Evolutionary conservation across 1,140 invertebrate genomes (phyloP), one percentile per base, ranked within the genome.

Genomic region (Bradysia coprophila): DNA sequence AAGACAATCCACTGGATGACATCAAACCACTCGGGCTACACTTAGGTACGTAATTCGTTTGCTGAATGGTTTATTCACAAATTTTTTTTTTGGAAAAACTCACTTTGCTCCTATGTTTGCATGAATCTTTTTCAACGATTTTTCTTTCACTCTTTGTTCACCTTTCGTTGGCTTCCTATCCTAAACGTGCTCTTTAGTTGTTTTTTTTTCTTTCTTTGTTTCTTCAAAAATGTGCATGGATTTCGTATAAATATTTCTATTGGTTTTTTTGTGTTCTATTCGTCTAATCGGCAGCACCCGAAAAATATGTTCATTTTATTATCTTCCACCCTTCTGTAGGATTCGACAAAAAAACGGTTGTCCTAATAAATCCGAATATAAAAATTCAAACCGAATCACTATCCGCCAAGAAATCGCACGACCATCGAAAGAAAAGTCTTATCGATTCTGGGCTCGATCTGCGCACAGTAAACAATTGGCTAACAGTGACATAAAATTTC

Each of bases 401-500:
- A 34, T 21, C 21, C 15, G 34, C 23, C 13, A 38, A 24, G 31
- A 37, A 16, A 4, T 6, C 13, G 2, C 22, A 24, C 6, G 5
- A 13, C 13, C 40, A 41, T 19, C 42, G 36, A 4, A 43, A 43
- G 21, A 43, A 38, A 24, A 38, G 42, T 23, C 15, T 43, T 2
- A 43, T 43, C 16, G 42, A 43, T 38, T 43, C 42, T 4, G 42
- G 42, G 5, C 38, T 43, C 22, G 42, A 43, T 21, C 10, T 43
- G 15, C 13, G 38, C 4, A 38, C 38, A 18, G 38, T 38, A 21
- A 43, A 43, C 19, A 9, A 22, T 38, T 5, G 8, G 4, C 38
- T 38, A 39, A 22, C 3, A 22, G 21, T 38, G 24, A 28, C 13
- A 13, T 13, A 8, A 28, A 28, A 28, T 28, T 28, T 28, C 36